Evolutionary conservation across 1,140 invertebrate species (phyloP).

Genomic region (Cydia amplana): DNA sequence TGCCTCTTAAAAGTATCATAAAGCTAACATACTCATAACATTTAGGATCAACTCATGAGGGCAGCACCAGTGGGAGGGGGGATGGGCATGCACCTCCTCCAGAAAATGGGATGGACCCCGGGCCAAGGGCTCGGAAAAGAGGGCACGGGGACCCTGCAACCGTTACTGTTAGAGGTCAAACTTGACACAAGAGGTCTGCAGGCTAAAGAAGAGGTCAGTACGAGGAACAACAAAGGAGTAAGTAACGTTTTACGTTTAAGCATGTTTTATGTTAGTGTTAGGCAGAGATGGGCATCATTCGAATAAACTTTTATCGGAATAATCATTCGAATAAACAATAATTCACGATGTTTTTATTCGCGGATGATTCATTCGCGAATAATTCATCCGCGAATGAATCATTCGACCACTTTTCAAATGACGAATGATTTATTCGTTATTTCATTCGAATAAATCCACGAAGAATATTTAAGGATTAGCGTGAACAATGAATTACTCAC

Average conservation of each 20-base stretch:
- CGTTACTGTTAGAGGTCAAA: conserved; percentile 94
- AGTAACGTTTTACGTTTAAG: conserved; percentile 41
- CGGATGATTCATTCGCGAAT: too few species aligned
- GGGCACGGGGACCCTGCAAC: conserved; percentile 93
- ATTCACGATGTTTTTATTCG: too few species aligned
- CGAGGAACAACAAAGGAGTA: conserved; percentile 56
- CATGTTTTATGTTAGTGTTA: conserved; percentile 3
- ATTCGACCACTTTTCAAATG: too few species aligned
- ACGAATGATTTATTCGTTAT: too few species aligned
- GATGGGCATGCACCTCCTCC: conserved; percentile 96
- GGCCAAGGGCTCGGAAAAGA: conserved; percentile 97
- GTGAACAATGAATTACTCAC: too few species aligned
- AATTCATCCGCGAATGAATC: too few species aligned
- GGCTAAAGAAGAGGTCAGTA: conserved; percentile 84
- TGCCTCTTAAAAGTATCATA: neutral
- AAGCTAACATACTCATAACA: neutral
- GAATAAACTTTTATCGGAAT: too few species aligned
- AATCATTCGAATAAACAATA: too few species aligned
- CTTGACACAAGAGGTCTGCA: conserved; percentile 93
- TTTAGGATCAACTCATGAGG: conserved; percentile 91
- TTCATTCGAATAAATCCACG: too few species aligned
- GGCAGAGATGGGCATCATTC: too few species aligned
- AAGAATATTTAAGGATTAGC: too few species aligned
- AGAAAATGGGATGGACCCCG: conserved; percentile 99
- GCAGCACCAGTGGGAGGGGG: conserved; percentile 93